Percentiles rank a stretch among this genome's conserved stretches.
phyloP scores from a whole-genome alignment of 2,888 invertebrate species.

The Polyommatus iphigenia region DNA sequence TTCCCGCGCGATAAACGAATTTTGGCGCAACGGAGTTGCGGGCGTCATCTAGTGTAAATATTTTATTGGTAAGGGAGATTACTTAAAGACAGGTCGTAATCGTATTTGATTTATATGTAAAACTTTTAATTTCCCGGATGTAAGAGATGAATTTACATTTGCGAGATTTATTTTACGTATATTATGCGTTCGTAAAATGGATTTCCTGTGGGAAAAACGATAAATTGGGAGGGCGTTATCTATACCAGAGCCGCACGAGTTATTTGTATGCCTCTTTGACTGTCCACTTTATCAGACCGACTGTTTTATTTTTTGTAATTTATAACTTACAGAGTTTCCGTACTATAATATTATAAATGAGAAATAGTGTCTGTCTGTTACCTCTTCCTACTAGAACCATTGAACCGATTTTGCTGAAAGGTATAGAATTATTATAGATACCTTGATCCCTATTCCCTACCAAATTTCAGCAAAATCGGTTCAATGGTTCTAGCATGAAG shows the following conservation, averaged over 20 bases:
- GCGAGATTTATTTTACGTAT: slow-evolving; percentile 19
- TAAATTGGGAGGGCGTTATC: slow-evolving; percentile 10
- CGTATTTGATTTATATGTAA: slow-evolving; percentile 2
- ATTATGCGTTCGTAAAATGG: slow-evolving; percentile 14
- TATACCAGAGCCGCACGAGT: neutral
- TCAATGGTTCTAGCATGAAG: too few relatives aligned
- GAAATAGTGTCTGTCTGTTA: too few relatives aligned
- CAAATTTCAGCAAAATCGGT: too few relatives aligned
- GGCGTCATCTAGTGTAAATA: neutral
- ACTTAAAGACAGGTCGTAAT: neutral
- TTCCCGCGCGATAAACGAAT: too few relatives aligned
- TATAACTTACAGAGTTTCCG: neutral
- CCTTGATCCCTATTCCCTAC: too few relatives aligned
- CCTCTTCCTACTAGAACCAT: too few relatives aligned
- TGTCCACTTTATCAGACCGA: slow-evolving; percentile 6
- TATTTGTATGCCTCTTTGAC: neutral
- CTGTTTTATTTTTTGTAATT: slow-evolving; percentile 12
- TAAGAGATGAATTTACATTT: slow-evolving; percentile 5
- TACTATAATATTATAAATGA: too few relatives aligned
- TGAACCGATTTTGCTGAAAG: too few relatives aligned
- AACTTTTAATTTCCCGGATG: slow-evolving; percentile 10
- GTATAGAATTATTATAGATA: too few relatives aligned
- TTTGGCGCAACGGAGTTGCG: too few relatives aligned
- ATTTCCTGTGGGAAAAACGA: slow-evolving; percentile 19
- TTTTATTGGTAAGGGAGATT: neutral